These are phyloP conservation scores for cat (Felis catus) DNA, from an alignment of 2,113 vertebrate species.

Conservation along the genomic window F.catus_Fca126_mat1.0 CM031427.1:21950501-21951000, in stretches of 20 bases:
- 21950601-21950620: background rate
- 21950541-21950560: background rate
- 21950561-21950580: background rate
- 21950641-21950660: background rate
- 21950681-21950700: background rate
- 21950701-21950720: background rate
- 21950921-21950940: background rate
- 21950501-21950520: background rate
- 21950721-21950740: background rate
- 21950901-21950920: background rate
- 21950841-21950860: background rate
- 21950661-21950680: background rate
- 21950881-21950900: background rate
- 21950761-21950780: background rate
- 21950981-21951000: background rate
- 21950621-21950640: background rate
- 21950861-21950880: background rate
- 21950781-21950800: background rate
- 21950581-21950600: background rate
- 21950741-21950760: background rate
- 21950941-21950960: background rate
- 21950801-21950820: background rate
- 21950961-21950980: background rate
- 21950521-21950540: background rate
- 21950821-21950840: background rate